phyloP scores from a whole-genome alignment of 1,140 invertebrate genomes.

The Drosophila azteca region DNA sequence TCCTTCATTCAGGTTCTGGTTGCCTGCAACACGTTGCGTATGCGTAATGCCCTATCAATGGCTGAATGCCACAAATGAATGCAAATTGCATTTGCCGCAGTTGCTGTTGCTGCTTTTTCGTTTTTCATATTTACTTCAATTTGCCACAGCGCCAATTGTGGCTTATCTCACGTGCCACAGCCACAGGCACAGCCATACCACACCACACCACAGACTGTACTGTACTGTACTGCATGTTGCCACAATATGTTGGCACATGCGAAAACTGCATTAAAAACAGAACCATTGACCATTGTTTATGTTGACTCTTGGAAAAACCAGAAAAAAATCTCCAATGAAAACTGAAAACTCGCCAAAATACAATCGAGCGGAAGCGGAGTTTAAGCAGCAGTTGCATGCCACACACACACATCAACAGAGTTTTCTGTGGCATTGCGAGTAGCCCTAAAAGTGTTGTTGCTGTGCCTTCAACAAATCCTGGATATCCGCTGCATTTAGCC shows the following conservation, averaged over 20 bases:
- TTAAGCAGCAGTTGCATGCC: constrained; percentile 11
- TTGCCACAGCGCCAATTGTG: constrained; percentile 50
- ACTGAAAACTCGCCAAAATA: constrained; percentile 32
- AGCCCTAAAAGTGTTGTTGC: constrained; percentile 7
- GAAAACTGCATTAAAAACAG: constrained; percentile 25
- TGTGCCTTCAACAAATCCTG: constrained; percentile 14
- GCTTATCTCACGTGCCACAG: constrained; percentile 73
- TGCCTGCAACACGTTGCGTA: constrained; percentile 61
- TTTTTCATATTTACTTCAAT: constrained; percentile 48
- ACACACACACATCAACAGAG: constrained; percentile 9
- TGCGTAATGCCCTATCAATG: constrained; percentile 58
- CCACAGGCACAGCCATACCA: background rate
- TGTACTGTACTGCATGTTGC: background rate
- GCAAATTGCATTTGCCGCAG: constrained; percentile 44
- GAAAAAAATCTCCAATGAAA: background rate
- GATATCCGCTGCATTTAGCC: constrained; percentile 10
- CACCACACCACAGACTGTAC: background rate
- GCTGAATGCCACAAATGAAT: constrained; percentile 30
- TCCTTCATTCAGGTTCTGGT: background rate
- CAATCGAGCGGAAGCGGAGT: constrained; percentile 65
- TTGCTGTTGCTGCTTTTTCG: background rate
- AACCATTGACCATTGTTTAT: constrained; percentile 18
- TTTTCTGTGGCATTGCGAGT: constrained; percentile 25
- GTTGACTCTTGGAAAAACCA: constrained; percentile 21
- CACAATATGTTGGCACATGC: constrained; percentile 14